Base-by-base conservation (phyloP, 2,888 invertebrate genomes). In the Meiosimyza platycephala region DNA sequence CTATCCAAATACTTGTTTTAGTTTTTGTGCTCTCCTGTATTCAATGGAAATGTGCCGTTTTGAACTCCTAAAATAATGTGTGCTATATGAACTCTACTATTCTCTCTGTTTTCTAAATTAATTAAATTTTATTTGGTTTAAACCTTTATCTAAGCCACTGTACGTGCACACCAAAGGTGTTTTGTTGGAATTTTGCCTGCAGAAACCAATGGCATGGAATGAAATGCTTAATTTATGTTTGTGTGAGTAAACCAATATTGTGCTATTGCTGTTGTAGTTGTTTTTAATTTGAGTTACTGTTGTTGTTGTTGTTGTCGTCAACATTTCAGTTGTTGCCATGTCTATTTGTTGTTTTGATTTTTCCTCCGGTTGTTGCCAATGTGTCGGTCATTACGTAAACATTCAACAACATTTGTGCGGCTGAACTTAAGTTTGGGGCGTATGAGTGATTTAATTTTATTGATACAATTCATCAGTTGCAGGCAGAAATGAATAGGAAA, bases 151-250 rank as follows among this genome's bases (percentile, higher is more conserved):
- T 2, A 40, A 40, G 40, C 40, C 40, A 40, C 40, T 40, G 40
- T 22, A 22, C 22, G 22, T 2, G 22, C 2, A 7, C 40, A 40
- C 2, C 16, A 18, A 52, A 18, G 54, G 16, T 40, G 54, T 47
- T 47, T 50, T 22, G 22, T n/a, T 50, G 48, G 22, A 3, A 52
- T 33, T 40, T 40, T 40, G 40, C 40, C 40, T 6, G 13, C 28
- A 7, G 13, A 40, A 16, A 9, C n/a, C 55, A 15, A 22, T 40
- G 22, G 50, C 48, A 57, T 52, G 60, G 15, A 59, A 66, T 52
- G 64, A 22, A 28, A 59, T 33, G 62, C 40, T 54, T 72, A 71
- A 75, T 74, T 75, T 75, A 72, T 74, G 73, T 71, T 62, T 63
- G 68, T 70, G 59, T 59, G 48, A 60, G 69, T 66, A 75, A 70